Percentiles rank a stretch among this genome's conserved stretches.
Conservation (phyloP, 2,888 invertebrate genomes). For the Pardosa pseudoannulata region DNA sequence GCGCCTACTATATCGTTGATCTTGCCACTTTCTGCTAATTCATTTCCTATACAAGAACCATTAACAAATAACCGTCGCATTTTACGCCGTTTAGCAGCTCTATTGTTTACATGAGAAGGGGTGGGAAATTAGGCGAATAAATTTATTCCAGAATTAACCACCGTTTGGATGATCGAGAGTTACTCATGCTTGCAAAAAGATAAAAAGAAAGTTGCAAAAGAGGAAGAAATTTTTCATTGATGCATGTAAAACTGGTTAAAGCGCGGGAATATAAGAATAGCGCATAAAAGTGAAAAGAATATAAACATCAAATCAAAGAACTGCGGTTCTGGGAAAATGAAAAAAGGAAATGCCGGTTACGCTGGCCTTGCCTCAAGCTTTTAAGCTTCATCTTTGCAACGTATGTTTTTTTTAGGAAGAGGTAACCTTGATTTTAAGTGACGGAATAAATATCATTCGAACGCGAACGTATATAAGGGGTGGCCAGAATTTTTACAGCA, state of each 20-base stretch:
- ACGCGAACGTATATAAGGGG: no score
- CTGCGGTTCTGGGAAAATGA: background rate
- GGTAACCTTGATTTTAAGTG: background rate
- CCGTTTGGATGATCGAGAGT: background rate
- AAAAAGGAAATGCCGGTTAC: conserved; percentile 7
- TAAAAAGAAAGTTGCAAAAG: background rate
- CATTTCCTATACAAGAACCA: no score
- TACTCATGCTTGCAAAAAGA: background rate
- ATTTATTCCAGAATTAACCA: background rate
- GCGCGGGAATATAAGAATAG: conserved; percentile 10
- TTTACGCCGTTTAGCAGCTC: no score
- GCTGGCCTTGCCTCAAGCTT: conserved; percentile 1
- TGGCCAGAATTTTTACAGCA: no score
- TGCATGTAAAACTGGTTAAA: conserved; percentile 19
- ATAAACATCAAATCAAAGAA: background rate
- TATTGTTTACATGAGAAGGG: no score
- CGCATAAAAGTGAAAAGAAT: background rate
- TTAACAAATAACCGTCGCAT: no score
- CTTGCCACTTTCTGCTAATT: no score
- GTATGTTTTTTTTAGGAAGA: background rate
- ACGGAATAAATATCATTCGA: background rate
- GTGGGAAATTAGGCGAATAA: background rate
- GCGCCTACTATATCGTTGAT: no score
- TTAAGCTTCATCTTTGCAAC: background rate
- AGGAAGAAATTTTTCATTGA: background rate